Percentiles rank a stretch among this genome's conserved stretches.
These are phyloP conservation scores for Chamaedrilus cognettii DNA, from an alignment of 2,888 invertebrate species.

Conservation along the genomic window DNA sequence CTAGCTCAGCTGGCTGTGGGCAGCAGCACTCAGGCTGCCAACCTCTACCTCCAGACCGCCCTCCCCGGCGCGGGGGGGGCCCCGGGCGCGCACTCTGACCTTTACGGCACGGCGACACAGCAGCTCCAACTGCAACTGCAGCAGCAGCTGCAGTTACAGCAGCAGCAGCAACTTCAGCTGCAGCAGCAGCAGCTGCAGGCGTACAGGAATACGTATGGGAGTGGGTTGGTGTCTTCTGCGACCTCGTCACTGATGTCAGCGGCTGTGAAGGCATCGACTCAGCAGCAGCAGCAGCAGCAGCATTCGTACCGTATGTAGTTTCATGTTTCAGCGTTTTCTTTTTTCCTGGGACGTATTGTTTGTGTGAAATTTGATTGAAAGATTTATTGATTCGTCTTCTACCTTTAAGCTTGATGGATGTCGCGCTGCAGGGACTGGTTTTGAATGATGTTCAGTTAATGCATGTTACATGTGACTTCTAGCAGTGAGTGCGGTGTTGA, in stretches of 20 bases:
- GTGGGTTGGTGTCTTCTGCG: conserved; percentile 74
- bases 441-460: too few species aligned
- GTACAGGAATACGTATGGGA: conserved; percentile 18
- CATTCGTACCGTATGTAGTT: too few species aligned
- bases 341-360: too few species aligned
- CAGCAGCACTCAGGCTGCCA: conserved; percentile 42
- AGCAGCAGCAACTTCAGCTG: conserved; percentile 23
- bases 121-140: conserved; percentile 21
- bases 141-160: conserved; percentile 11
- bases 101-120: conserved; percentile 61
- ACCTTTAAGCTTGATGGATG: too few species aligned
- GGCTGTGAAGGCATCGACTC: conserved; percentile 68
- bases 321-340: too few species aligned
- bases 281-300: conserved; percentile 31
- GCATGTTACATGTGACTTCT: too few species aligned
- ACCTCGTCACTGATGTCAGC: conserved; percentile 88
- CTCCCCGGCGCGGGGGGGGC: conserved; percentile 65
- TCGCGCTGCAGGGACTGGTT: too few species aligned
- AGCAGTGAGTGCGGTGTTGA: too few species aligned
- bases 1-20: conserved; percentile 43
- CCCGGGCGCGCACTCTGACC: conserved; percentile 70
- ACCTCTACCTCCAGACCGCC: conserved; percentile 64
- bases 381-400: too few species aligned
- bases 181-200: not conserved
- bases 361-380: too few species aligned